Conservation (phyloP, 2,888 invertebrate genomes). For the Eilema depressum region DNA sequence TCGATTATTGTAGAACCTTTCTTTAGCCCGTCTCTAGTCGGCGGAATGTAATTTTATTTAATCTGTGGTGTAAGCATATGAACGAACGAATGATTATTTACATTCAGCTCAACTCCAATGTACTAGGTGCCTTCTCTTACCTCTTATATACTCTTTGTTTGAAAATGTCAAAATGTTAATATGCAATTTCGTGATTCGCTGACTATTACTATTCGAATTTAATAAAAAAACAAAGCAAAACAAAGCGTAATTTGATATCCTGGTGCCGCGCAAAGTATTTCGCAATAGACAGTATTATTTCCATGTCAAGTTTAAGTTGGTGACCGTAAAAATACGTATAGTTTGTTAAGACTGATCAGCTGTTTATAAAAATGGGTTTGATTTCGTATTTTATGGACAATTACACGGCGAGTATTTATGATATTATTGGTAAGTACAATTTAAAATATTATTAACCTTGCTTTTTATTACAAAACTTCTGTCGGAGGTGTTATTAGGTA, state of each 20-base stretch:
- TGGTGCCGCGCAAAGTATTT: conserved; percentile 44
- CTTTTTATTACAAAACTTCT: conserved; percentile 18
- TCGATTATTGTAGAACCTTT: no score
- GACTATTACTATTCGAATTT: conserved; percentile 38
- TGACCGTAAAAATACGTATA: conserved; percentile 30
- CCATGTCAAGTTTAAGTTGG: conserved; percentile 40
- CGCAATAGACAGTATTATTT: conserved; percentile 48
- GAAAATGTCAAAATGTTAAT: conserved; percentile 10
- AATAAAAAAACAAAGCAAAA: conserved; percentile 54
- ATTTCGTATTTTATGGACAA: conserved; percentile 74
- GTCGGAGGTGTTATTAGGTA: neutral
- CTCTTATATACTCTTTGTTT: no score
- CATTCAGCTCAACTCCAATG: no score
- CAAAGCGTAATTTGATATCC: conserved; percentile 57
- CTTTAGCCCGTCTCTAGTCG: no score
- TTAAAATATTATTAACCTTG: conserved; percentile 37
- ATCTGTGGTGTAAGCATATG: no score
- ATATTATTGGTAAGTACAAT: conserved; percentile 77
- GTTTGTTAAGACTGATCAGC: conserved; percentile 47
- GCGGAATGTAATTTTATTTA: no score
- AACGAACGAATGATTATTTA: no score
- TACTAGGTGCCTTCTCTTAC: no score
- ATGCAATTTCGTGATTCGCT: conserved; percentile 42
- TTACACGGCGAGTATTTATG: conserved; percentile 77
- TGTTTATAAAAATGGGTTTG: conserved; percentile 70